Conservation (phyloP, 2,113 vertebrate species). For the Nestor notabilis region DNA sequence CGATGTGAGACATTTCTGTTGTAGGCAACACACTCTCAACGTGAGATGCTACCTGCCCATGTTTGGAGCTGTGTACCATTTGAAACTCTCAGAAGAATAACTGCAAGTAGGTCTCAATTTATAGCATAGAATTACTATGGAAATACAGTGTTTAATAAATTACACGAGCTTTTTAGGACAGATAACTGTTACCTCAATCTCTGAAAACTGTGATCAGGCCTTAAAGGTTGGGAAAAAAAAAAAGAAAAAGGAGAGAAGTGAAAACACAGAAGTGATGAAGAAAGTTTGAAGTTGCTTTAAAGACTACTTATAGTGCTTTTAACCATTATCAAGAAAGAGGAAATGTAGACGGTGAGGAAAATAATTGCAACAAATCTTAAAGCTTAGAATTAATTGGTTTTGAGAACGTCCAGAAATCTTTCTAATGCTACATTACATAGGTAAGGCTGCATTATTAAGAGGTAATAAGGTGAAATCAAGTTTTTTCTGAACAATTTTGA, state of each 20-base stretch:
- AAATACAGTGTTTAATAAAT: background rate
- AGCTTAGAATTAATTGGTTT: background rate
- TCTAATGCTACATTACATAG: background rate
- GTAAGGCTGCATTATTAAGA: background rate
- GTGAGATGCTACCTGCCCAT: background rate
- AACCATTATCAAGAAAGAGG: background rate
- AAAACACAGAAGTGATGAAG: background rate
- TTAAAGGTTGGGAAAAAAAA: background rate
- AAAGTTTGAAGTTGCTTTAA: background rate
- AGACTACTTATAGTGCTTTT: background rate
- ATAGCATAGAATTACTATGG: background rate
- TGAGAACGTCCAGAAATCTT: background rate
- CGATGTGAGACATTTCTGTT: conserved; percentile 1
- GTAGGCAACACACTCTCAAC: background rate
- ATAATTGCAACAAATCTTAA: background rate
- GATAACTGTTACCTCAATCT: background rate
- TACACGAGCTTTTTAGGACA: background rate
- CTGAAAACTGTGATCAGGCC: background rate
- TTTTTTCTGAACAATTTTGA: background rate
- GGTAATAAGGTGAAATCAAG: background rate
- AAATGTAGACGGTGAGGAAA: background rate
- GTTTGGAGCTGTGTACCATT: background rate
- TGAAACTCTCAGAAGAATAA: background rate
- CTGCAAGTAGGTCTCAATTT: background rate
- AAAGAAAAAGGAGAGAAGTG: background rate